Conservation (phyloP, 2,888 invertebrate genomes). For the Eupithecia tripunctaria region DNA sequence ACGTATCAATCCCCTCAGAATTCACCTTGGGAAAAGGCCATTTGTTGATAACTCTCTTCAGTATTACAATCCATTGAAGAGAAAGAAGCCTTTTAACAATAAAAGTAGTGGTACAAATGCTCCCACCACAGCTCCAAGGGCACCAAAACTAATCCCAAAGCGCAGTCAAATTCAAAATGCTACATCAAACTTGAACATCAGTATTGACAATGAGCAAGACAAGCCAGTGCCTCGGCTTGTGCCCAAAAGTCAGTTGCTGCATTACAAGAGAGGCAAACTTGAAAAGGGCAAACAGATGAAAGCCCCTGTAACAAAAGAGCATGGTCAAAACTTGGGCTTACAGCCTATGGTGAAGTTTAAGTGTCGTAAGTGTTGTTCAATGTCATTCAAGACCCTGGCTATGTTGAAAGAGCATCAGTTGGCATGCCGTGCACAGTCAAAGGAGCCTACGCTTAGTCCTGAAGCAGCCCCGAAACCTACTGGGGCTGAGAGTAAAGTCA, state of each 20-base stretch:
- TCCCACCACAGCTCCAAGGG: constrained; percentile 61
- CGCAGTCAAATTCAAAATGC: constrained; percentile 72
- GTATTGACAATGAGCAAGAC: constrained; percentile 68
- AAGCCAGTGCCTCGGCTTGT: constrained; percentile 79
- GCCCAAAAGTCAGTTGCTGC: constrained; percentile 77
- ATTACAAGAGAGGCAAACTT: constrained; percentile 76
- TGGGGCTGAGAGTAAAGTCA: constrained; percentile 58
- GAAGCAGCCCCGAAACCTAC: constrained; percentile 63
- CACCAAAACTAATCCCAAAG: constrained; percentile 76
- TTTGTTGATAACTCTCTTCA: constrained; percentile 76
- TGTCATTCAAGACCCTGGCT: constrained; percentile 87
- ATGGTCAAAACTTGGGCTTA: constrained; percentile 89
- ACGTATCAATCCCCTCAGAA: constrained; percentile 77
- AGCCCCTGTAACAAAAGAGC: constrained; percentile 73
- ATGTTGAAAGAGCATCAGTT: constrained; percentile 88
- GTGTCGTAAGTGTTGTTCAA: constrained; percentile 89
- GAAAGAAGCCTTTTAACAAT: constrained; percentile 64
- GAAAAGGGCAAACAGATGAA: constrained; percentile 71
- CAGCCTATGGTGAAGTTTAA: constrained; percentile 89
- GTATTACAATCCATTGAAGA: constrained; percentile 68
- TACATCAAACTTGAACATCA: constrained; percentile 60
- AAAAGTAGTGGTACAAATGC: constrained; percentile 67
- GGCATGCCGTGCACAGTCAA: constrained; percentile 83
- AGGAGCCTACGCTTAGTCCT: constrained; percentile 73
- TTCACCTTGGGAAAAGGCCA: constrained; percentile 79